Percentiles rank a stretch among this genome's conserved stretches.
These are phyloP conservation scores for Anthopleura sola DNA, from an alignment of 64 coral and sea anemone species.

Conservation along the genomic window DNA sequence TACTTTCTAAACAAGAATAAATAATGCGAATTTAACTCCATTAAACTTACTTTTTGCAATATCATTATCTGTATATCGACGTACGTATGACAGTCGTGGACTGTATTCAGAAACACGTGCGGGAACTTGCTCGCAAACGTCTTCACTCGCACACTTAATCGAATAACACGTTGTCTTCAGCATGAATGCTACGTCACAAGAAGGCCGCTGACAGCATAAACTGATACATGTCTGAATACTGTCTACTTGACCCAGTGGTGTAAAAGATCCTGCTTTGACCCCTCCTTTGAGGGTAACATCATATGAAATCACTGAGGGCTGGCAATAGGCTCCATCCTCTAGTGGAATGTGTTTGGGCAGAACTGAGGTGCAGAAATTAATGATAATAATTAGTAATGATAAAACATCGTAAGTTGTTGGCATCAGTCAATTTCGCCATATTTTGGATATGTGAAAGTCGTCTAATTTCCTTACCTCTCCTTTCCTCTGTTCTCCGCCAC, in stretches of 20 bases:
- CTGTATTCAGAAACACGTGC: conserved; percentile 50
- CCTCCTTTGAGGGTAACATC: conserved; percentile 86
- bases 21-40: no score
- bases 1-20: no score
- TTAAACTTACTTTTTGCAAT: conserved; percentile 29
- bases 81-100: conserved; percentile 49
- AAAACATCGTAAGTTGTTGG: no score
- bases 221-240: conserved; percentile 77
- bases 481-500: no score
- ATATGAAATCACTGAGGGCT: conserved; percentile 75
- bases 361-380: conserved; percentile 15
- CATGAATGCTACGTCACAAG: conserved; percentile 88
- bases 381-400: not conserved
- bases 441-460: no score
- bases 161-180: conserved; percentile 77
- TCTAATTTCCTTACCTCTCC: no score
- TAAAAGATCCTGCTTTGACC: conserved; percentile 67
- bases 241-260: conserved; percentile 72
- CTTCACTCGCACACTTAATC: conserved; percentile 66
- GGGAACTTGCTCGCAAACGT: conserved; percentile 64
- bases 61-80: conserved; percentile 29
- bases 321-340: conserved; percentile 48
- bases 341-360: conserved; percentile 67
- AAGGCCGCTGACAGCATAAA: conserved; percentile 60
- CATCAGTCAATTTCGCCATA: no score